Percentiles rank a stretch among this genome's conserved stretches.
Conservation (phyloP, 2,888 invertebrate genomes). For the Falcaria lacertinaria region DNA sequence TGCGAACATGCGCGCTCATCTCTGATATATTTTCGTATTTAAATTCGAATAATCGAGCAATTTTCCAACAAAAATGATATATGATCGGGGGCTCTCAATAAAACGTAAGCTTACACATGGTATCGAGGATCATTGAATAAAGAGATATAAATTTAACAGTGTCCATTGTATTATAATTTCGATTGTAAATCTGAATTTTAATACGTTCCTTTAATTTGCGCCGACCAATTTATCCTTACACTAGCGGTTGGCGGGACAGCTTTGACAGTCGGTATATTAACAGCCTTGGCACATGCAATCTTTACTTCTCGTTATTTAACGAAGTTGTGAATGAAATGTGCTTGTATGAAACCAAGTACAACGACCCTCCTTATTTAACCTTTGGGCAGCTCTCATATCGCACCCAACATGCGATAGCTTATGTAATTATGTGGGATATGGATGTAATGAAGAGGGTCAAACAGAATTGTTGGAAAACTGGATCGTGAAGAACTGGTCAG, state of each 20-base stretch:
- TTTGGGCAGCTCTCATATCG: not conserved
- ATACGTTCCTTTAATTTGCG: conserved; percentile 55
- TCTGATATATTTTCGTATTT: conserved; percentile 13
- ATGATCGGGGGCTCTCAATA: conserved; percentile 30
- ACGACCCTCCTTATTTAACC: not conserved
- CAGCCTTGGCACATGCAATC: conserved; percentile 31
- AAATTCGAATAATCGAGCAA: conserved; percentile 24
- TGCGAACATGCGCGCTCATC: not conserved
- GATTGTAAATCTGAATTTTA: conserved; percentile 59
- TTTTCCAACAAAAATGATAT: conserved; percentile 29
- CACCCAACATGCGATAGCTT: not conserved
- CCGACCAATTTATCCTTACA: conserved; percentile 47
- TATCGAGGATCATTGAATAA: conserved; percentile 48
- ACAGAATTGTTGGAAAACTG: too few species aligned
- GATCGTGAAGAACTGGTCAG: too few species aligned
- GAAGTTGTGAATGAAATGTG: not conserved
- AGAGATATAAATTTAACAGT: conserved; percentile 48
- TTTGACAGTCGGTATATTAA: conserved; percentile 40
- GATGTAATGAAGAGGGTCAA: too few species aligned
- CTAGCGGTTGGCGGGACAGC: conserved; percentile 35
- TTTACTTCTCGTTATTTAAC: conserved; percentile 12
- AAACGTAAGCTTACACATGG: conserved; percentile 38
- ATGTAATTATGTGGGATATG: too few species aligned
- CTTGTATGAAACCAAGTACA: not conserved
- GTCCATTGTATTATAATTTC: conserved; percentile 63